Evolutionary conservation across 2,888 invertebrate genomes (phyloP).

Genomic region (Branchipolynoe longqiensis): DNA sequence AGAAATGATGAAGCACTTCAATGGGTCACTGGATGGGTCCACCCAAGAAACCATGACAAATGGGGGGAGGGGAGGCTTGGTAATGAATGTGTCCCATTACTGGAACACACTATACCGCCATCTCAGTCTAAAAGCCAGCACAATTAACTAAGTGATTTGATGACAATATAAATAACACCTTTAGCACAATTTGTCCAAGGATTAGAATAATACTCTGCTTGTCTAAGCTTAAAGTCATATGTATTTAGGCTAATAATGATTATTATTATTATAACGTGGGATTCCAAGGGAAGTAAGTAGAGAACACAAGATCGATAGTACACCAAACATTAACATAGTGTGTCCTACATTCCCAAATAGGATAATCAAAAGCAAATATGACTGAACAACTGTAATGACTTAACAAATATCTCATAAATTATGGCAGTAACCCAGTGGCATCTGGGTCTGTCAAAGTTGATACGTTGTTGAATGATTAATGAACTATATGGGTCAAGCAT

Average conservation of each 20-base stretch:
- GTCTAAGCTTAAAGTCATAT: neutral
- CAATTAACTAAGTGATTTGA: too few relatives aligned
- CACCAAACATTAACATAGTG: slow-evolving; percentile 30
- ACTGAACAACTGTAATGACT: slow-evolving; percentile 31
- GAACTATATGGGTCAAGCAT: slow-evolving; percentile 48
- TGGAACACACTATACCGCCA: too few relatives aligned
- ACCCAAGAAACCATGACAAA: too few relatives aligned
- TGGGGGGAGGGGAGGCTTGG: too few relatives aligned
- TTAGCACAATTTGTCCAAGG: neutral
- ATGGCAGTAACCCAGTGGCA: slow-evolving; percentile 50
- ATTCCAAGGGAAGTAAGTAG: neutral
- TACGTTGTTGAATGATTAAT: slow-evolving; percentile 45
- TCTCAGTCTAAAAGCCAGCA: too few relatives aligned
- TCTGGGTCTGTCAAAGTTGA: slow-evolving; percentile 24
- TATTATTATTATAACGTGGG: neutral
- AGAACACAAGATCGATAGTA: slow-evolving; percentile 32
- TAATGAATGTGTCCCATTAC: too few relatives aligned
- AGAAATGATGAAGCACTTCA: too few relatives aligned
- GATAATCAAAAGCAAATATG: slow-evolving; percentile 14
- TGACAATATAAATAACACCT: neutral
- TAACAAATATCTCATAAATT: slow-evolving; percentile 51
- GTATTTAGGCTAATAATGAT: neutral
- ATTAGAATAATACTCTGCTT: neutral
- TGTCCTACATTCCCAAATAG: slow-evolving; percentile 19
- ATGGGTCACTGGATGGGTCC: too few relatives aligned